Evolutionary conservation across 2,113 vertebrate species (phyloP).

Genomic region (Oreochromis niloticus): DNA sequence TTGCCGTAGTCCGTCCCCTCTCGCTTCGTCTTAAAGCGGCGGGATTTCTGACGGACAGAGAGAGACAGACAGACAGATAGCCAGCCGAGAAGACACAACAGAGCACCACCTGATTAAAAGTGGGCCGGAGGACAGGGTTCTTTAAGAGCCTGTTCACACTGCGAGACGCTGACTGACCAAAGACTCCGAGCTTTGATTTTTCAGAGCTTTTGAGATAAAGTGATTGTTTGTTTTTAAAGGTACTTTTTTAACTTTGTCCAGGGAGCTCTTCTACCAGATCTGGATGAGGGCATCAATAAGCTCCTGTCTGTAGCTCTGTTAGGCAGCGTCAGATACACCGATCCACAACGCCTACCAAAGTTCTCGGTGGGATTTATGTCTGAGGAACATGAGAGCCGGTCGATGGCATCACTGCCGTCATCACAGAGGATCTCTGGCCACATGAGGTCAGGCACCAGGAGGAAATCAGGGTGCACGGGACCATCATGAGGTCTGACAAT

Average conservation of each 20-base stretch:
- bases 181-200: accelerated
- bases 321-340: neutral
- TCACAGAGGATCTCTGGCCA: neutral
- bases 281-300: neutral
- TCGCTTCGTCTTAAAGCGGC: constrained; percentile 91
- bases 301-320: neutral
- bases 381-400: neutral
- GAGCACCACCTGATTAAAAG: constrained; percentile 52
- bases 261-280: neutral
- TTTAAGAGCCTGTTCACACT: constrained; percentile 8
- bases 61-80: neutral
- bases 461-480: neutral
- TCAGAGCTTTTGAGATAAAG: neutral
- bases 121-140: constrained; percentile 1
- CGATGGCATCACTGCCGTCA: neutral
- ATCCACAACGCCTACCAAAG: neutral
- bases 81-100: constrained; percentile 9
- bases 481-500: neutral
- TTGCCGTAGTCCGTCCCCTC: constrained; percentile 81
- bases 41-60: constrained; percentile 84
- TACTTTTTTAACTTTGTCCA: neutral
- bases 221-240: neutral
- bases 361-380: neutral
- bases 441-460: accelerated
- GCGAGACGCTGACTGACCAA: neutral